A percentile compares a stretch with the other conserved stretches of the same genome.
Conservation (phyloP, 2,797 vertebrate species). For the Halcyon smyrnensis region DNA sequence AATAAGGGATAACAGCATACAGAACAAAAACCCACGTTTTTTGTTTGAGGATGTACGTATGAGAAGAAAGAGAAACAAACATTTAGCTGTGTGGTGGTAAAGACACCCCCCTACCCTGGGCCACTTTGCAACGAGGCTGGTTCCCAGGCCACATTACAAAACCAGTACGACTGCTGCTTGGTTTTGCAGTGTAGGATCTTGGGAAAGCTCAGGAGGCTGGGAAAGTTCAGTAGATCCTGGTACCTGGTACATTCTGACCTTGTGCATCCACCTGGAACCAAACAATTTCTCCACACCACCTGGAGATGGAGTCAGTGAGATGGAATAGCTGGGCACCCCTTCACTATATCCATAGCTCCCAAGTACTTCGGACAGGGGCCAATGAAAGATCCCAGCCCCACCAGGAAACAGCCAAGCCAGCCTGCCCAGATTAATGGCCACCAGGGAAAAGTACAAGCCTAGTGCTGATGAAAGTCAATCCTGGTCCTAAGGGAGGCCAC, state of each 20-base stretch:
- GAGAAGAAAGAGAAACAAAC: not conserved
- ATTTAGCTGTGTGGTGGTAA: not conserved
- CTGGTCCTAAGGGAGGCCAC: not conserved
- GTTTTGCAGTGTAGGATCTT: not conserved
- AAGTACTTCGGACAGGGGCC: not conserved
- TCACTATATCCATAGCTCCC: not conserved
- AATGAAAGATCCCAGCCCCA: not conserved
- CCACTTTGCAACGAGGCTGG: not conserved
- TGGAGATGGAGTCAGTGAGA: not conserved
- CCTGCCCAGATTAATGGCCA: not conserved
- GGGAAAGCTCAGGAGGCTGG: not conserved
- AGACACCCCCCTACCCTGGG: not conserved
- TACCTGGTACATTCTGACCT: not conserved
- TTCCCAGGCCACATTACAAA: not conserved
- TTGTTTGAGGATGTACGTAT: not conserved
- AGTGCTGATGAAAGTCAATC: not conserved
- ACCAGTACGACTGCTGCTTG: not conserved
- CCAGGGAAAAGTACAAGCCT: not conserved
- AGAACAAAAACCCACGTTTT: not conserved
- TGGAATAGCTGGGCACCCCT: not conserved
- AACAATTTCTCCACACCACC: not conserved
- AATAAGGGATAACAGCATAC: not conserved
- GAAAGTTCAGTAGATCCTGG: not conserved
- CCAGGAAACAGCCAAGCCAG: not conserved
- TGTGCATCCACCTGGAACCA: not conserved